A percentile compares a stretch with the other conserved stretches of the same genome.
Conservation (phyloP, 2,797 vertebrate species). For the Pteropus rufus region DNA sequence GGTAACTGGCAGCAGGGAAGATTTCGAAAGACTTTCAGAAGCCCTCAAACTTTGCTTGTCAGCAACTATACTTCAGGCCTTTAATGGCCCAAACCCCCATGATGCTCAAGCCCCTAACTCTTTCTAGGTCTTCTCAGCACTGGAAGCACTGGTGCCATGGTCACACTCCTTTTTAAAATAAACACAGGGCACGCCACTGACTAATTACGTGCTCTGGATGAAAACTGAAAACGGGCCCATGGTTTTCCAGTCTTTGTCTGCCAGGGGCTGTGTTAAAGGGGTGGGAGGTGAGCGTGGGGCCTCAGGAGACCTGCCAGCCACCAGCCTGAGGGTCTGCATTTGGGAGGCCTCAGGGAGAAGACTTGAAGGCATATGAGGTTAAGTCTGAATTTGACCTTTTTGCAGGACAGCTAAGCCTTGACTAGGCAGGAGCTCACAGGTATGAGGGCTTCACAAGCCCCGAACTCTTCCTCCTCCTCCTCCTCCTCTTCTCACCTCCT, state of each 20-base stretch:
- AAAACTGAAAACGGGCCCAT: neutral
- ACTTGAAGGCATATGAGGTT: neutral
- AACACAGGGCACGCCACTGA: fast-evolving
- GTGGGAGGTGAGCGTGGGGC: neutral
- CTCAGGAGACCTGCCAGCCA: neutral
- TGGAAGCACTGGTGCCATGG: neutral
- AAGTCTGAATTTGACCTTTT: neutral
- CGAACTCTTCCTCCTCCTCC: neutral
- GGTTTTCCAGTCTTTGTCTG: neutral
- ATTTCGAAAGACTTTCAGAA: neutral
- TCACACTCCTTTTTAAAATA: constrained; percentile 42
- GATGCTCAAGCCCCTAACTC: neutral
- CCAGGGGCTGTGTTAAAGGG: neutral
- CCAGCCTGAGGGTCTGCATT: neutral
- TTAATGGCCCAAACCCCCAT: neutral
- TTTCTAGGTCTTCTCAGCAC: neutral
- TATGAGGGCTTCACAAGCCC: neutral
- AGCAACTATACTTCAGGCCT: neutral
- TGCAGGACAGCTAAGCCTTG: neutral
- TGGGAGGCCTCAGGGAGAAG: neutral
- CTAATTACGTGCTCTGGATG: fast-evolving
- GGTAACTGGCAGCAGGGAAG: neutral
- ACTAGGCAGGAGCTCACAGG: neutral
- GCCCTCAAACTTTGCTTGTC: neutral
- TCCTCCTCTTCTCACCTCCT: neutral